Percentiles rank a stretch among this genome's conserved stretches.
These are phyloP conservation scores for Melinaea marsaeus DNA, from an alignment of 2,888 invertebrate species.

Conservation along the genomic window DNA sequence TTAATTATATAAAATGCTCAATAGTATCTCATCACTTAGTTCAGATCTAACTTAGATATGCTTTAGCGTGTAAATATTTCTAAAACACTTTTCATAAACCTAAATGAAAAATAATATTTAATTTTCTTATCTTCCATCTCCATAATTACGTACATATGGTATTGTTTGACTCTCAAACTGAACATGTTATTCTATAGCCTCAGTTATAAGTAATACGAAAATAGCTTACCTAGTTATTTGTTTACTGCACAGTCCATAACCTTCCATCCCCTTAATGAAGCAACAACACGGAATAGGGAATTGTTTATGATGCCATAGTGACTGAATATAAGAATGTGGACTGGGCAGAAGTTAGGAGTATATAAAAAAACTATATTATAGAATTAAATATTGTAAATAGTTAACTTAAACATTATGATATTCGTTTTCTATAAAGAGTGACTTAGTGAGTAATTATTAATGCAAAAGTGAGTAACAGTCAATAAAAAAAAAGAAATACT, in stretches of 20 bases:
- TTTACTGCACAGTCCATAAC: conserved; percentile 14
- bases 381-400: neutral
- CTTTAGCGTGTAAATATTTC: too few relatives aligned
- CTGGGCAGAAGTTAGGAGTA: neutral
- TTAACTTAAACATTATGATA: neutral
- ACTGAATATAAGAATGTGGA: conserved; percentile 1
- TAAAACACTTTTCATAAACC: too few relatives aligned
- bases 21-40: too few relatives aligned
- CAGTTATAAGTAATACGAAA: too few relatives aligned
- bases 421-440: neutral
- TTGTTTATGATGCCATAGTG: conserved; percentile 2
- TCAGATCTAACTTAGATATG: too few relatives aligned
- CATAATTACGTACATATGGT: too few relatives aligned
- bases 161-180: too few relatives aligned
- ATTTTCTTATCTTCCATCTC: too few relatives aligned
- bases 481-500: too few relatives aligned
- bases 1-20: too few relatives aligned
- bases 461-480: neutral
- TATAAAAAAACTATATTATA: neutral
- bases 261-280: conserved; percentile 13
- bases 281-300: neutral
- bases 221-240: conserved; percentile 15
- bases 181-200: too few relatives aligned
- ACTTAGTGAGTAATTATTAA: neutral
- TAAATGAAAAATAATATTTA: too few relatives aligned